These are phyloP conservation scores for Eudemis profundana DNA, from an alignment of 2,888 invertebrate genomes.

Conservation along the genomic window DNA sequence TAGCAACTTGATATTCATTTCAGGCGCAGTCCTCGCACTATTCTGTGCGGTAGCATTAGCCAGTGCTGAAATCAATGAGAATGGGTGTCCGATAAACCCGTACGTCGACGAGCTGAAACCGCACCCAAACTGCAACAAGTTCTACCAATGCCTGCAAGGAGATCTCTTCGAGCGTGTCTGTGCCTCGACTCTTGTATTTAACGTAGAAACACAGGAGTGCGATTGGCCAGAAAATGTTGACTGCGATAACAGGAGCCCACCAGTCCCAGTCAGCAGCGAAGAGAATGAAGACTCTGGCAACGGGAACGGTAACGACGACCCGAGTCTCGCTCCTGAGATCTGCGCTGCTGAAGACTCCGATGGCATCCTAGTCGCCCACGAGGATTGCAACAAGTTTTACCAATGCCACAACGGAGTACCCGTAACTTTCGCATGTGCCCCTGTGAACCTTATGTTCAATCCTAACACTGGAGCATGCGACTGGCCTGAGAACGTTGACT, in stretches of 20 bases:
- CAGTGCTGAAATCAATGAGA: conserved; percentile 34
- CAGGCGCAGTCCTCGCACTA: conserved; percentile 61
- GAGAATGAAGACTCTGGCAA: conserved; percentile 56
- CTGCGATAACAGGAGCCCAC: conserved; percentile 44
- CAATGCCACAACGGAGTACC: conserved; percentile 52
- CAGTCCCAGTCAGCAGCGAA: conserved; percentile 43
- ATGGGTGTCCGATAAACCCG: conserved; percentile 48
- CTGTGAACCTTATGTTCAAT: conserved; percentile 52
- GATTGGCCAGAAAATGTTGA: conserved; percentile 53
- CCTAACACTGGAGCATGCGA: conserved; percentile 54
- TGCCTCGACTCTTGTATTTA: conserved; percentile 48
- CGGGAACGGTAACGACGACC: conserved; percentile 45
- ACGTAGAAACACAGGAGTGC: conserved; percentile 49
- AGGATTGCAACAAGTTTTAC: conserved; percentile 60
- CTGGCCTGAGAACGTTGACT: conserved; percentile 55
- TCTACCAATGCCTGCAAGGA: conserved; percentile 57
- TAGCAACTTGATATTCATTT: conserved; percentile 48
- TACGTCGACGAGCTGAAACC: conserved; percentile 51
- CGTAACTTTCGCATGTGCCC: conserved; percentile 50
- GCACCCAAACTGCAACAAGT: conserved; percentile 57
- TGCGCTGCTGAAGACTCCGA: conserved; percentile 54
- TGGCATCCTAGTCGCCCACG: conserved; percentile 57
- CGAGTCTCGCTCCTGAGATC: conserved; percentile 48
- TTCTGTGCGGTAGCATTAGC: conserved; percentile 64
- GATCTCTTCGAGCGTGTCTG: conserved; percentile 51